Evolutionary conservation across 2,888 invertebrate species (phyloP).

Genomic region (Serripes groenlandicus): DNA sequence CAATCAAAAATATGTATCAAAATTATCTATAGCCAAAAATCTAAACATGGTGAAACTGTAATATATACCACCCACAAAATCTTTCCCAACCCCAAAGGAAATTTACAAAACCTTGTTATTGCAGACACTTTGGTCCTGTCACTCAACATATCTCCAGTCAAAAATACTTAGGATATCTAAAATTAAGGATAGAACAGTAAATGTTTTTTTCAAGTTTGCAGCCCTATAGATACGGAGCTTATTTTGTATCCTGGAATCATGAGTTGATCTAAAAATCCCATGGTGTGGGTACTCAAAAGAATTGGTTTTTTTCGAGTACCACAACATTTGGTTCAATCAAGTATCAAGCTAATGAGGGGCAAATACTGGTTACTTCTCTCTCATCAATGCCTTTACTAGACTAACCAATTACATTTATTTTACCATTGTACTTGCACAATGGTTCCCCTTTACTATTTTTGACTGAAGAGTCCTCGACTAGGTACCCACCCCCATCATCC

Average conservation of each 20-base stretch:
- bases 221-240: neutral
- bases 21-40: too few relatives aligned
- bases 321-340: too few relatives aligned
- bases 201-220: neutral
- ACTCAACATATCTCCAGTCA: neutral
- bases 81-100: neutral
- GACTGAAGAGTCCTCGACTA: neutral
- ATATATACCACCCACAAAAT: conserved; percentile 17
- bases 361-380: neutral
- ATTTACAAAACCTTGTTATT: conserved; percentile 13
- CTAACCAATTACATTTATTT: neutral
- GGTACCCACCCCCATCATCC: neutral
- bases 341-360: too few relatives aligned
- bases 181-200: neutral
- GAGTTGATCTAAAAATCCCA: too few relatives aligned
- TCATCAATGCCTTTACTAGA: neutral
- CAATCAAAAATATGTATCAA: too few relatives aligned
- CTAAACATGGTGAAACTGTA: conserved; percentile 35
- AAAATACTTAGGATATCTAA: neutral
- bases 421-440: neutral
- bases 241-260: too few relatives aligned
- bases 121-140: conserved; percentile 50
- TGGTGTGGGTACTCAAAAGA: too few relatives aligned
- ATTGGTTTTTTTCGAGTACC: too few relatives aligned
- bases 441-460: neutral